Base-by-base conservation (phyloP, 1,140 invertebrate species). In the Halictus rubicundus region DNA sequence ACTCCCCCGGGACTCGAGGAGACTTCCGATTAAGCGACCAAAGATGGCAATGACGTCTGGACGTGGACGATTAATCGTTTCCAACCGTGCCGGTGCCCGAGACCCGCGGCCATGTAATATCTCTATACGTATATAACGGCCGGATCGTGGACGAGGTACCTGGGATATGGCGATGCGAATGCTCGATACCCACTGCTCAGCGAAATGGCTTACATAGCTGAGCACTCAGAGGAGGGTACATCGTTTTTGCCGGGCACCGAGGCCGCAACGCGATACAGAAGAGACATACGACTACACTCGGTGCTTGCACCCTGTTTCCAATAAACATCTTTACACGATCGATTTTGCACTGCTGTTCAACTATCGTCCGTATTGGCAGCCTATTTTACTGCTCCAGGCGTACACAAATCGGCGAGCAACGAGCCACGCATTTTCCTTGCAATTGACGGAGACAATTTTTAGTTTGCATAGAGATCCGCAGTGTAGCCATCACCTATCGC, bases 11-110 rank as follows among this genome's bases (percentile, higher is more conserved):
- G 79, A 77, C 79, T 63, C 73, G 59, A 68, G 68, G 74, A 83
- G 81, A 87, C 77, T 87, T 87, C 78, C 85, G 85, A 86, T 87
- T 87, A 88, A 87, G 59, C 81, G 86, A 86, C 86, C 86, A 86
- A 88, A 87, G 87, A 88, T 88, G 87, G 86, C 82, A 87, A 82
- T 88, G 88, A 89, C 88, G 86, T 88, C 88, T 88, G 84, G 83
- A 81, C 78, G 76, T 72, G 77, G 80, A 89, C 80, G 85, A 92
- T 92, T 91, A 91, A 92, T 92, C 88, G 90, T 88, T 88, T 78
- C 63, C 68, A 77, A 75, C 77, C 76, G 68, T 77, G 69, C 69
- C 65, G 52, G 49, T 72, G 66, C 42, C 14, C 42, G 42, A 10
- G 42, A 14, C 42, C 12, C 42, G 42, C 42, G 42, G 42, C 16